Base-by-base conservation (phyloP, 2,888 invertebrate species). In the Stenichneumon culpator region DNA sequence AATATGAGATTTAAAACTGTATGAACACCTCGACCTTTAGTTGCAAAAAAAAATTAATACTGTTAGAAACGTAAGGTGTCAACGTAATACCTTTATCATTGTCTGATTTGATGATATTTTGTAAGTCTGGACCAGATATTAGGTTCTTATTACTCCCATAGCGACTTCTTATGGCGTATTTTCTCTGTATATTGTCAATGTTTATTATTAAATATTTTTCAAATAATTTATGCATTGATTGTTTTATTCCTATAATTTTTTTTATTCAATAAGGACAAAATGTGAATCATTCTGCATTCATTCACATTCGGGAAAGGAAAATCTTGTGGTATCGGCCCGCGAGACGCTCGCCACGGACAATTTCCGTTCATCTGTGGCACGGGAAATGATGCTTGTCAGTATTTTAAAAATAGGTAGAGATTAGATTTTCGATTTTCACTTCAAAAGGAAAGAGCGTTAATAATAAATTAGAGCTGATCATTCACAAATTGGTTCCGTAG, bases 151-250 rank as follows among this genome's bases (percentile, higher is more conserved):
- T 92, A 93, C 90, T 90, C 92, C 90, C 91, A 93, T 93, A 93
- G 93, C 91, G 90, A 93, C 92, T 93, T 93, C 93, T 93, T 92
- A 93, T 93, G 93, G 92, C 92, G 92, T 93, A 93, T 93, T 93
- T 93, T 93, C 93, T 93, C 93, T 93, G 93, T 93, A 93, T 93
- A 93, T 93, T 93, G 92, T 93, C 93, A 93, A 92, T 93, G 93
- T 93, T 93, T 93, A 93, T 93, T 93, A 93, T 93, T 93, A 93
- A 93, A 93, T 93, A 93, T 93, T 93, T 93, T 93, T 93, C 93
- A 93, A 93, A 92, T 93, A 93, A 93, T 69, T 63, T 11, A 1
- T 0, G 39, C 14, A 19, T 72, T 4, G 11, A 25, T 25, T 22
- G 25, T 57, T 9, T 57, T 25, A 4, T 22, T 25, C 25, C 14